These are phyloP conservation scores for Pycnonotus jocosus DNA, from an alignment of 2,113 vertebrate species.

Conservation along the genomic window DNA sequence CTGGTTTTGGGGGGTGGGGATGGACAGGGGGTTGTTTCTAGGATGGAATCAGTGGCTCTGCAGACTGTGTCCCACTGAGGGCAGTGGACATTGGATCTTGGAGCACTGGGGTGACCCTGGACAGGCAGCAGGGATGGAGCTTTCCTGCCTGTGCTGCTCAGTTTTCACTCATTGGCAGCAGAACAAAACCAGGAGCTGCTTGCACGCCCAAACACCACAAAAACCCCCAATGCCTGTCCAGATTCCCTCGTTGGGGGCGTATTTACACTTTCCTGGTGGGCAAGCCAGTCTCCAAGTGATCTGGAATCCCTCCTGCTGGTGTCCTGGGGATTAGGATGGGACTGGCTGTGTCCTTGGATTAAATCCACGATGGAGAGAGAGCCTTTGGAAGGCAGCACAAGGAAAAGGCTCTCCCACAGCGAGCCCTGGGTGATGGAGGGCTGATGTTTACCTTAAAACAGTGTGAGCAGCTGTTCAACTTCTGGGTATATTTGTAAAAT, in stretches of 20 bases:
- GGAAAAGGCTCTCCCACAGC: background rate
- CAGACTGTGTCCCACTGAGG: background rate
- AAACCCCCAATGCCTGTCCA: background rate
- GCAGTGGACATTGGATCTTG: background rate
- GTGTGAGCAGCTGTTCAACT: constrained; percentile 59
- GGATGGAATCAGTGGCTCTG: background rate
- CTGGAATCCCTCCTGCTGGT: background rate
- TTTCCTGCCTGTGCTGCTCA: background rate
- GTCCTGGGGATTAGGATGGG: background rate
- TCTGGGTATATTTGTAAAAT: constrained; percentile 69
- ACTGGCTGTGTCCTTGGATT: background rate
- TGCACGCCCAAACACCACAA: background rate
- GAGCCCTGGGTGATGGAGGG: background rate
- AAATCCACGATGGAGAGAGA: fast-evolving
- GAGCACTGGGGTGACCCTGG: background rate
- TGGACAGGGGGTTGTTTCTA: background rate
- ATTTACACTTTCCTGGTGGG: background rate
- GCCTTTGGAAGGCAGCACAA: background rate
- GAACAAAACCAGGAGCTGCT: background rate
- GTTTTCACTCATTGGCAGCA: background rate
- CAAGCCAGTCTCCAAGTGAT: background rate
- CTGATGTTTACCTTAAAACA: constrained; percentile 4
- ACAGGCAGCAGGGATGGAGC: fast-evolving
- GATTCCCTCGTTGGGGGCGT: fast-evolving
- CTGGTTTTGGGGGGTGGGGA: background rate